Evolutionary conservation across 1,140 invertebrate species (phyloP), one percentile per base, ranked within the genome.

Genomic region (Anoplolepis gracilipes): DNA sequence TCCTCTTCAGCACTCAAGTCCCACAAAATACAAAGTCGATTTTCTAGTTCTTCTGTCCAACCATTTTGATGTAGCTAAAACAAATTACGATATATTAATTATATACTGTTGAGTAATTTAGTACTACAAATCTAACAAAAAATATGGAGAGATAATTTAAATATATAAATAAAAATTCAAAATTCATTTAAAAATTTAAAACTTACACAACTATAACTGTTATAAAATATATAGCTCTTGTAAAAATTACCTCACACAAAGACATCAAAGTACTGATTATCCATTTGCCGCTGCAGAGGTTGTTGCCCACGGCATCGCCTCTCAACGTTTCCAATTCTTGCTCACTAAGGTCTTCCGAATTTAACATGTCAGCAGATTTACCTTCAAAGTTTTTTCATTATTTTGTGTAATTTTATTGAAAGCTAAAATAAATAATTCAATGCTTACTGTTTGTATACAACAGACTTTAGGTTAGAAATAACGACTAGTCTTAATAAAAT

Each of bases 1-100:
- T 97, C 97, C 89, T 96, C 95, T 84, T 98, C 96, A 0, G 96
- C 93, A 11, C 97, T 97, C 96, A 97, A 97, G 87, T 98, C 97
- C 97, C 97, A 98, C 1, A 98, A 90, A 28, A 96, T 96, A 90
- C 97, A 97, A 6, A 98, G 93, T 84, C 97, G 96, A 19, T 96
- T 95, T 95, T 98, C 97, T 28, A 97, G 91, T 6, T 95, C 92
- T 67, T 96, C 93, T 55, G 95, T 94, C 91, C 95, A 94, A 59
- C 95, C 88, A 88, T 95, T 93, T 87, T 96, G 94, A 19, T 95
- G 72, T 36, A 93, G 65, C 94, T 95, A 25, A 22, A 85, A 76
- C 36, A n/a, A 46, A 3, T 82, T 46, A 57, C 57, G 13, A 46
- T 49, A 46, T 8, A 49, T 62, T 5, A 57, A 76, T 28, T 49